These are phyloP conservation scores for Fragum fragum DNA, from an alignment of 2,888 invertebrate species.

Conservation along the genomic window DNA sequence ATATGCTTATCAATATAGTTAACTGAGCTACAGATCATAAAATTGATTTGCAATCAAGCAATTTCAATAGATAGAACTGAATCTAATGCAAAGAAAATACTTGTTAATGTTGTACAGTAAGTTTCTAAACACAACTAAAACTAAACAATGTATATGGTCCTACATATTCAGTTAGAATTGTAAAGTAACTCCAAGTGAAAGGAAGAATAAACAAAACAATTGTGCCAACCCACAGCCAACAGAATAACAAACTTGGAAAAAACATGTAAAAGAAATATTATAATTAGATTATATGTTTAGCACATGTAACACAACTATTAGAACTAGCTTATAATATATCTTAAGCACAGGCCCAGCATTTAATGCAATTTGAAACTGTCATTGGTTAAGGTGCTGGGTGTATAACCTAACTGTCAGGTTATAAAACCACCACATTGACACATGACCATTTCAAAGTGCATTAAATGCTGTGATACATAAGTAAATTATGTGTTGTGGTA, in stretches of 20 bases:
- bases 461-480: too few relatives aligned
- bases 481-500: too few relatives aligned
- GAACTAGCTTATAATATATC: slow-evolving; percentile 3
- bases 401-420: too few relatives aligned
- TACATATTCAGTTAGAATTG: not conserved
- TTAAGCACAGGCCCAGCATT: slow-evolving; percentile 6
- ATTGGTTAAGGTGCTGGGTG: not conserved
- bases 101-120: slow-evolving; percentile 4
- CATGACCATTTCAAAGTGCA: too few relatives aligned
- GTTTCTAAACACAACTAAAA: not conserved
- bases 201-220: slow-evolving; percentile 2
- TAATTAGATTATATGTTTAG: not conserved
- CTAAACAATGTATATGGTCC: slow-evolving; percentile 3
- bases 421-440: not conserved
- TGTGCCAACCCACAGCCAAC: not conserved
- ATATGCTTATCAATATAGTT: slow-evolving; percentile 1
- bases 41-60: not conserved
- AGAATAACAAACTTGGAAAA: not conserved
- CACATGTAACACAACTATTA: slow-evolving; percentile 1
- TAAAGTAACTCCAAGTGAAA: slow-evolving; percentile 2
- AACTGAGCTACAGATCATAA: slow-evolving; percentile 3
- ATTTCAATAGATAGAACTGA: slow-evolving; percentile 3
- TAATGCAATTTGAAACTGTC: slow-evolving; percentile 2
- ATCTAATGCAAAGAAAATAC: not conserved
- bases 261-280: not conserved